Evolutionary conservation across 2,888 invertebrate species (phyloP), one percentile per base, ranked within the genome.

Genomic region (Cryptus viduatorius): DNA sequence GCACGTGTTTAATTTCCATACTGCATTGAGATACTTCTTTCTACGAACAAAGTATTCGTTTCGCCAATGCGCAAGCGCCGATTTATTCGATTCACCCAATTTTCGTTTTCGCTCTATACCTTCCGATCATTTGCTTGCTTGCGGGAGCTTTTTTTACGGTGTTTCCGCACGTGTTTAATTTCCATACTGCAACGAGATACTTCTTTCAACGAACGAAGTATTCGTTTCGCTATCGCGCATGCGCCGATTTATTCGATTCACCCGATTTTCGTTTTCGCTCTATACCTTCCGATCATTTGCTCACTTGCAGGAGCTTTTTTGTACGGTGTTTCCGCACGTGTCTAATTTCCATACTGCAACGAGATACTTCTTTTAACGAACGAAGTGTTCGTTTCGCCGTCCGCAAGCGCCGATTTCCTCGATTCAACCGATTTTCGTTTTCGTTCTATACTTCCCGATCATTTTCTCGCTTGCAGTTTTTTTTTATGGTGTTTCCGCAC

Each of bases 261-360:
- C 4, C 37, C 37, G 37, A 4, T 37, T 37, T 37, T 37, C n/a
- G n/a, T 37, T 37, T 7, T 37, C 1, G 37, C 0, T 37, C 37
- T 37, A 7, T 37, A 48, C 10, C 1, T 48, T 48, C n/a, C 48
- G 3, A 12, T 14, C n/a, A n/a, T 48, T 48, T 48, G 12, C 14
- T 48, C 48, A 4, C 48, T 48, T n/a, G 10, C 24, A 10, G 37
- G 4, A 24, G 19, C 24, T 69, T 69, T 78, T 56, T 48, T 31
- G n/a, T 79, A 24, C 29, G 48, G 12, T 69, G 3, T 7, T 69
- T 46, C 5, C 10, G n/a, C 14, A 19, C 65, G 42, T 24, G 5
- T 53, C 14, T 16, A 76, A 76, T 53, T 50, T 53, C 65, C 8
- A 8, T 53, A 29, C 8, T 16, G 42, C 50, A 37, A 8, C 59